Evolutionary conservation across 2,113 vertebrate genomes (phyloP), one percentile per base, ranked within the genome.

Genomic region (Cebus imitator): DNA sequence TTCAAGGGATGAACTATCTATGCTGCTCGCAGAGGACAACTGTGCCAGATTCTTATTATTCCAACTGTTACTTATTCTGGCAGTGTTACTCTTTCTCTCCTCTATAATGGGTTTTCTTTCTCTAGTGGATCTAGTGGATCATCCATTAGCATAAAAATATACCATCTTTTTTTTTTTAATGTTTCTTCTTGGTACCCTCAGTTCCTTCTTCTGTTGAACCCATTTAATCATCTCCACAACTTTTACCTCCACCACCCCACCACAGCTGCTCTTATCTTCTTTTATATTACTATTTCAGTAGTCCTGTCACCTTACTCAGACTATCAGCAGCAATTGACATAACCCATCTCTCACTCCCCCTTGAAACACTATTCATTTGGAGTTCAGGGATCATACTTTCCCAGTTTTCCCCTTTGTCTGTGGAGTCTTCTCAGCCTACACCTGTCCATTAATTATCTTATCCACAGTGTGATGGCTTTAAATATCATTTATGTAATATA

Each of bases 111-210:
- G 37, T 64, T 87, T 93, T 85, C 50, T 95, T 96, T 91, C 37
- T 85, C 14, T 57, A 86, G 52, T 61, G 58, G 73, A 78, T 79
- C 48, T 57, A 86, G 52, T 68, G 58, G 73, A 78, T 79, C 48
- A 76, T 91, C 50, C 23, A 40, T n/a, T 95, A 95, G 50, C 45
- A 75, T 85, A 57, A 93, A 96, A 93, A 81, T 10, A 92, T 90
- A 30, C 30, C 12, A 10, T 89, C 35, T 82, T 92, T 79, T 94
- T 68, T 57, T 27, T 5, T 94, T 68, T 78, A 82, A 6, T 30
- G 21, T 90, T 87, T 87, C 30, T 94, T 87, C 73, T 90, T 96
- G 13, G 25, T 87, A 57, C 88, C 52, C 90, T 85, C 18, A 86
- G 50, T 82, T 94, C 52, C 50, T 92, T 88, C 58, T 79, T 88